Base-by-base conservation (phyloP, 2,888 invertebrate species). In the Tenthredo scrophulariae region DNA sequence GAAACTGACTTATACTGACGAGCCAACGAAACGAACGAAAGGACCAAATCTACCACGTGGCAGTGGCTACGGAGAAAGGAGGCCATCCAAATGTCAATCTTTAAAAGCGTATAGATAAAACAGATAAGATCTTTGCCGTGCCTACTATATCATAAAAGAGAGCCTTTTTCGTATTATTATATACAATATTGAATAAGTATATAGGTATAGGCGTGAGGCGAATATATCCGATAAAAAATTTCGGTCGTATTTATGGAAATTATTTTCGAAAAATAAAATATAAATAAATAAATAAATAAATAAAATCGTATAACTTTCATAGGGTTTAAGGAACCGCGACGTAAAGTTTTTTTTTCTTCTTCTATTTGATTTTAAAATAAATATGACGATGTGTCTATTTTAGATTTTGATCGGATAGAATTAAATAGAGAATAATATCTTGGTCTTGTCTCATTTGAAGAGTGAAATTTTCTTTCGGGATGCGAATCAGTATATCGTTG, bases 21-120 rank as follows among this genome's bases (percentile, higher is more conserved):
- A 40, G 62, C 43, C 9, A 62, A 80, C 62, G 13, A 62, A 62
- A 54, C 54, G 77, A 80, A 85, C 62, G 26, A 85, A 75, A 50
- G 84, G 86, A 79, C 86, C 86, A 80, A 87, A 87, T 84, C 72
- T 65, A 85, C 86, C 87, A 87, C 86, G 86, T 86, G 86, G 80
- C 15, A 10, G 80, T 15, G 26, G 43, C 9, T 22, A 29, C 65
- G 65, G 86, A 87, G 87, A 88, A 89, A 88, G 88, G 89, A 89
- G 89, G 89, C 86, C 89, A 88, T 86, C 86, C 86, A 87, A 89
- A 89, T 88, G 88, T 87, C 88, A 87, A 84, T 87, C 84, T 84
- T 83, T 43, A 82, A 79, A 65, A 79, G 75, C 84, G 75, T 84
- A 40, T 79, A 75, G 70, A 83, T 85, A 84, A 74, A 74, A 74